Evolutionary conservation across 2,888 invertebrate genomes (phyloP), one percentile per base, ranked within the genome.

Genomic region (Napeogenes sylphis): DNA sequence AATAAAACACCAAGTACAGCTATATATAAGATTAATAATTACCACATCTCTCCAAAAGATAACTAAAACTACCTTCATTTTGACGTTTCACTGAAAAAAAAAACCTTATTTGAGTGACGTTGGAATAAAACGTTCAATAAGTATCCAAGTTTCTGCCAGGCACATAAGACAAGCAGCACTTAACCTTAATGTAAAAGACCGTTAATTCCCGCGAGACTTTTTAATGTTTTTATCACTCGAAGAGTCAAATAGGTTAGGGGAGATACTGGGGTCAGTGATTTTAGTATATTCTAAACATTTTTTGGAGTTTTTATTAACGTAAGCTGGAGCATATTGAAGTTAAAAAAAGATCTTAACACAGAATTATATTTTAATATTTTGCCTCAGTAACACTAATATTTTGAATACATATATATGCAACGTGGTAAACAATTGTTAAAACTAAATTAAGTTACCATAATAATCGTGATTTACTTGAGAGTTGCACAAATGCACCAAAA

Each of bases 161-260:
- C 82, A 84, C 80, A 84, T 83, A 79, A 82, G 78, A 81, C 79
- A 82, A 84, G 82, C 82, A 81, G 81, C 83, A 86, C 85, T 21
- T 84, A 84, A 81, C 84, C 81, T 81, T 85, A 86, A 87, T 85
- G 21, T 21, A 21, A 72, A 72, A 76, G 69, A 76, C 79, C 82
- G 83, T 85, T 84, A 85, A 84, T 83, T 82, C 79, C 80, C 80
- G 76, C 75, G 78, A 82, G 84, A 85, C 79, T 78, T 77, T 78
- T 77, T 82, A 83, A 62, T 59, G 80, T 80, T 74, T 81, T 80
- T 81, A 82, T 83, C 82, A 80, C 72, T 76, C 74, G 76, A 81
- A 81, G 82, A 83, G 55, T 62, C 64, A 64, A 68, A 61, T 59
- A 62, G 55, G 45, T 57, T 59, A 59, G 55, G 55, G 51, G 46